Conservation (phyloP, 2,888 invertebrate genomes). For the Mylabris sibirica region DNA sequence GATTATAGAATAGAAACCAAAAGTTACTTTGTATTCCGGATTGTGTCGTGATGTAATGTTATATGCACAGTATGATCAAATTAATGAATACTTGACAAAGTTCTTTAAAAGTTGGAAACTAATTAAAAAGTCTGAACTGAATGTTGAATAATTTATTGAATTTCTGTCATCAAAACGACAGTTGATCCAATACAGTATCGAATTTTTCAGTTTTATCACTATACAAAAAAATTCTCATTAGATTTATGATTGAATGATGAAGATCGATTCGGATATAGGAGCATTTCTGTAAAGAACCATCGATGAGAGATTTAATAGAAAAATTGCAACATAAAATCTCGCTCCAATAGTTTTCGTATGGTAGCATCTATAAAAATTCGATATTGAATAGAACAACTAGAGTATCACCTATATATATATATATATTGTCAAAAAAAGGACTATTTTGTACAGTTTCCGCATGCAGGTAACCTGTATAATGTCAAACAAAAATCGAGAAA, state of each 20-base stretch:
- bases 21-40: constrained; percentile 6
- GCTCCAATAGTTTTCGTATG: constrained; percentile 3
- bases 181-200: neutral
- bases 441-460: constrained; percentile 29
- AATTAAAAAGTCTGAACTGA: constrained; percentile 37
- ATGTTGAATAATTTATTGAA: constrained; percentile 37
- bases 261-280: constrained; percentile 8
- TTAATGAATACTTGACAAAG: constrained; percentile 40
- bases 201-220: neutral
- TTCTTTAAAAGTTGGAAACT: constrained; percentile 40
- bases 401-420: constrained; percentile 26
- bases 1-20: neutral
- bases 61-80: constrained; percentile 38
- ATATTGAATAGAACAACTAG: constrained; percentile 13
- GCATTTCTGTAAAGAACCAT: neutral
- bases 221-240: neutral
- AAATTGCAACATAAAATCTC: constrained; percentile 8
- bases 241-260: constrained; percentile 6
- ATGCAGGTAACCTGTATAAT: constrained; percentile 44
- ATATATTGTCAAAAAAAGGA: constrained; percentile 17
- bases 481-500: constrained; percentile 39
- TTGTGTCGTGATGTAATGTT: constrained; percentile 25
- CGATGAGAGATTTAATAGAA: neutral
- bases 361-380: neutral
- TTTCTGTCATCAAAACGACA: constrained; percentile 24